Evolutionary conservation across 2,888 invertebrate species (phyloP).

Genomic region (Eilema caniola): DNA sequence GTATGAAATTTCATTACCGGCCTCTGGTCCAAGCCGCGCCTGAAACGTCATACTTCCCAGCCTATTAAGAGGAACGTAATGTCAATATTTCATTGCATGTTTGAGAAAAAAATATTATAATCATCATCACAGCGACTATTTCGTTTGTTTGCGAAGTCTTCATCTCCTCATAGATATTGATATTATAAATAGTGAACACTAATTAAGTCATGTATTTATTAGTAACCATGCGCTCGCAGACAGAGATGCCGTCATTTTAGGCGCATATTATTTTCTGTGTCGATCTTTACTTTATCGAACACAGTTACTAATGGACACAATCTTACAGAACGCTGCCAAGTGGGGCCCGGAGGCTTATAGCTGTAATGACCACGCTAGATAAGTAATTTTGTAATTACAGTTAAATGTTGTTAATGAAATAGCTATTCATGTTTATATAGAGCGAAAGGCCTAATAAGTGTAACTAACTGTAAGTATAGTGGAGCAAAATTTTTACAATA

Average conservation of each 20-base stretch:
- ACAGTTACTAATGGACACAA: constrained; percentile 15
- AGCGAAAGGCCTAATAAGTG: not conserved
- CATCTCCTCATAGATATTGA: no score
- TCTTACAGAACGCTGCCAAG: constrained; percentile 12
- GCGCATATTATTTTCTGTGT: not conserved
- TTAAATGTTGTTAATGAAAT: constrained; percentile 16
- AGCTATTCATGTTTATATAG: constrained; percentile 5
- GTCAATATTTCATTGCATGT: no score
- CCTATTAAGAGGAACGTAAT: no score
- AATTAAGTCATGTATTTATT: no score
- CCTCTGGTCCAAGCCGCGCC: no score
- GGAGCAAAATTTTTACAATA: not conserved
- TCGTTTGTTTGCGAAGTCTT: no score
- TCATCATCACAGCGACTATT: no score
- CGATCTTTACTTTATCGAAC: constrained; percentile 11
- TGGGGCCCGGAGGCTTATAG: constrained; percentile 8
- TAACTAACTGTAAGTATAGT: not conserved
- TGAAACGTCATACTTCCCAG: no score
- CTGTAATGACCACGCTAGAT: constrained; percentile 13
- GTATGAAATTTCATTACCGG: no score
- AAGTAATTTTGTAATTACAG: constrained; percentile 22
- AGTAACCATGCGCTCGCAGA: no score
- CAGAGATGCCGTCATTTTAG: not conserved
- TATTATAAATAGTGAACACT: no score
- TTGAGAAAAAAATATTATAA: no score